Percentiles rank a stretch among this genome's conserved stretches.
Evolutionary conservation across 2,888 invertebrate genomes (phyloP).

Genomic region (Dryomyza anilis): DNA sequence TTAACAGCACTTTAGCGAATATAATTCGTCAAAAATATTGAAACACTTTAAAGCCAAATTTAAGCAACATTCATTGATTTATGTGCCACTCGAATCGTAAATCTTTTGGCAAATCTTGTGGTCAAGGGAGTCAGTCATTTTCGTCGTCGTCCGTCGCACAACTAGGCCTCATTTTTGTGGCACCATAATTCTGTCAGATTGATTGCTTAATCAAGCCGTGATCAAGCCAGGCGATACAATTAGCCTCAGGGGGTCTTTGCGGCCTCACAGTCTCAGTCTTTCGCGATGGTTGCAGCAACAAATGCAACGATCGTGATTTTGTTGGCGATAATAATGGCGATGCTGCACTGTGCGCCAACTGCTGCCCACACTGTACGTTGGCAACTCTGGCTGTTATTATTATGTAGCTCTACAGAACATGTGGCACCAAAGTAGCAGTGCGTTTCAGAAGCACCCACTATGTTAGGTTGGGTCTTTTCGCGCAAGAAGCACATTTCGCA

Average conservation of each 20-base stretch:
- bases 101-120: too few relatives aligned
- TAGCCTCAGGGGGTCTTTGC: conserved; percentile 51
- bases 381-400: too few relatives aligned
- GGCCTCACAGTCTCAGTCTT: conserved; percentile 47
- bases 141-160: too few relatives aligned
- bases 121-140: too few relatives aligned
- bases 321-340: conserved; percentile 19
- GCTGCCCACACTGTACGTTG: conserved; percentile 17
- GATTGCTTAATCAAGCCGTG: conserved; percentile 54
- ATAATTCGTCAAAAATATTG: conserved; percentile 21
- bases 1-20: not conserved
- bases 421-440: too few relatives aligned
- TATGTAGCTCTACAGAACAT: too few relatives aligned
- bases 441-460: conserved; percentile 15
- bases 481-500: too few relatives aligned
- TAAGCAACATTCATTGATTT: not conserved
- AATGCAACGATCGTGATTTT: conserved; percentile 12
- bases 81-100: conserved; percentile 11
- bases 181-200: conserved; percentile 40
- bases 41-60: conserved; percentile 9
- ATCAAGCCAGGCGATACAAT: conserved; percentile 46
- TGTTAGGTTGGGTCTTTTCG: too few relatives aligned
- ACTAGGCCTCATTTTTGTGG: too few relatives aligned
- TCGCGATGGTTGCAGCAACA: conserved; percentile 27
- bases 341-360: too few relatives aligned